Conservation (phyloP, 1,140 invertebrate species). For the Psilanteris sp. region DNA sequence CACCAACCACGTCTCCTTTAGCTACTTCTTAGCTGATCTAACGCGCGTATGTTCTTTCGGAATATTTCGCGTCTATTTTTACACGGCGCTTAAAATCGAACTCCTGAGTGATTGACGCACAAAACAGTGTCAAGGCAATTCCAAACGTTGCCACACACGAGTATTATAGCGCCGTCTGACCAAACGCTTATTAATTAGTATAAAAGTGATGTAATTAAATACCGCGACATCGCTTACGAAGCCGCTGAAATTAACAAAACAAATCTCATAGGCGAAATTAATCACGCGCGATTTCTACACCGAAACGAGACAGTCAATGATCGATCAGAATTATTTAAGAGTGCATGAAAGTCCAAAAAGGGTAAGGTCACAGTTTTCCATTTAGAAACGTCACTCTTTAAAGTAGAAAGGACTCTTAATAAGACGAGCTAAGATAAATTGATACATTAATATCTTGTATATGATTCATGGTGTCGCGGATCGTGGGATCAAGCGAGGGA, state of each 20-base stretch:
- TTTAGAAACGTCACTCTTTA: constrained; percentile 60
- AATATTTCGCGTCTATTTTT: constrained; percentile 59
- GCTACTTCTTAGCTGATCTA: constrained; percentile 61
- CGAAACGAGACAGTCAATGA: constrained; percentile 50
- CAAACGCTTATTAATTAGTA: constrained; percentile 33
- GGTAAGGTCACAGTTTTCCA: constrained; percentile 62
- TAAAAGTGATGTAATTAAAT: no score
- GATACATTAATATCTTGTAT: constrained; percentile 74
- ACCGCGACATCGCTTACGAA: not conserved
- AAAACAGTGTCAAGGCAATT: constrained; percentile 52
- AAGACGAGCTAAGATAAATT: constrained; percentile 74
- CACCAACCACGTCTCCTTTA: constrained; percentile 71
- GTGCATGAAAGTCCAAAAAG: constrained; percentile 49
- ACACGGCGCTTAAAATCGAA: constrained; percentile 29
- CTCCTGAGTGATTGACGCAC: constrained; percentile 34
- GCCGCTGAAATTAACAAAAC: constrained; percentile 35
- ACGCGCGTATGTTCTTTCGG: constrained; percentile 25
- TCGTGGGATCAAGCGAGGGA: constrained; percentile 57
- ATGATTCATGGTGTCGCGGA: constrained; percentile 74
- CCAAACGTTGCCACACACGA: not conserved
- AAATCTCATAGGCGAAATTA: constrained; percentile 36
- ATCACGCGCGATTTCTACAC: constrained; percentile 36
- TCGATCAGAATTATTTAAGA: constrained; percentile 55
- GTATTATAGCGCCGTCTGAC: not conserved
- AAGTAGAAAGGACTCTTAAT: constrained; percentile 75